Base-by-base conservation (phyloP, 1,140 invertebrate genomes). In the Globodera rostochiensis region DNA sequence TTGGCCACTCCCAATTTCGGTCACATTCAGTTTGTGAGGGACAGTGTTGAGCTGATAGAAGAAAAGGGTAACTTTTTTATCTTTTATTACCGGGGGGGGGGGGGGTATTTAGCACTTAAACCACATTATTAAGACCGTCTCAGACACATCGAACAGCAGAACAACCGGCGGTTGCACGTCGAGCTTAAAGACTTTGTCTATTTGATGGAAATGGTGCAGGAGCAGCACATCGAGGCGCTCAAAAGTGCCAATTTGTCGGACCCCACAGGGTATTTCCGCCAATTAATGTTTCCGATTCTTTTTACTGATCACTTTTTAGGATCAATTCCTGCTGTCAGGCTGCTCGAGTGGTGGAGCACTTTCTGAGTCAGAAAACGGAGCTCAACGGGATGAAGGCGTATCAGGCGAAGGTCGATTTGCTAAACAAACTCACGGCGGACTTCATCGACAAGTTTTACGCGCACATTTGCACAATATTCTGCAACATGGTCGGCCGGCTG, bases 81-180 rank as follows among this genome's bases (percentile, higher is more conserved):
- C 36, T 36, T 36, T 36, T 36, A 36, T 36, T 36, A 36, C 36
- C 36, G 3, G 36, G 36, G 36, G 36, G 36, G 36, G 36, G 36
- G 36, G 36, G 36, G 36, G 36, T 36, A 36, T 36, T 25, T 36
- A 36, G 36, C 2, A 1, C 36, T 3, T 36, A 36, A 36, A 36
- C 36, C 36, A 6, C 57, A 13, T 64, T 13, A 19, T 64, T 64
- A 64, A 64, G 96, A 96, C 92, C 93, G 93, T 6, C 93, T 94
- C 84, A 95, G 96, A 87, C 94, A 95, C 90, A 93, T 94, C 5
- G 94, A 94, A 13, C 95, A 95, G 90, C 93, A 92, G 80, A 97
- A 97, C 90, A 94, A 95, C 86, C 93, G 93, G 82, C 92, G 93
- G 85, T 91, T 97, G 50, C 90, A 95, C 79, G 92, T 93, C 64